Percentiles rank a stretch among this genome's conserved stretches.
These are phyloP conservation scores for Dorcus parallelipipedus DNA, from an alignment of 2,888 invertebrate genomes.

Conservation along the genomic window DNA sequence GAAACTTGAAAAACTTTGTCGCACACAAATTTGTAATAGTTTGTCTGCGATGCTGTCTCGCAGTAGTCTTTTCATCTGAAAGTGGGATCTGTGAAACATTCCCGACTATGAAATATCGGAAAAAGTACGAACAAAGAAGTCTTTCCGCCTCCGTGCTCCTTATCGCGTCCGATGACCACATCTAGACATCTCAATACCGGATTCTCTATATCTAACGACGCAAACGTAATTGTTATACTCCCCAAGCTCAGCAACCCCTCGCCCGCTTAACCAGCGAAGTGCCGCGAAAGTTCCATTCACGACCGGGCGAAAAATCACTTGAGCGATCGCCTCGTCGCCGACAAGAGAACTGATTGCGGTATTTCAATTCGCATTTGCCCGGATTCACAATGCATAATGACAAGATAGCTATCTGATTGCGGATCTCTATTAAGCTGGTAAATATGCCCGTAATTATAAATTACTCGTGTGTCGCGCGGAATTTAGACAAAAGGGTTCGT, in stretches of 20 bases:
- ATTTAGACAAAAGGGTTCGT: slow-evolving; percentile 31
- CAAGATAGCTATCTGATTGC: slow-evolving; percentile 45
- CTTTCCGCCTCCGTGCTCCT: slow-evolving; percentile 28
- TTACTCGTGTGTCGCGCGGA: slow-evolving; percentile 28
- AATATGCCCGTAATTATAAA: slow-evolving; percentile 43
- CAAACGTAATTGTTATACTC: slow-evolving; percentile 49
- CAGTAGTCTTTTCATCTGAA: no score
- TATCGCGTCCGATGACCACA: slow-evolving; percentile 41
- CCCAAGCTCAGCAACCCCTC: slow-evolving; percentile 32
- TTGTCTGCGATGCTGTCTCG: no score
- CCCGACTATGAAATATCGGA: slow-evolving; percentile 14
- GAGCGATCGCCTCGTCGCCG: slow-evolving; percentile 33
- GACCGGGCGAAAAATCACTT: slow-evolving; percentile 36
- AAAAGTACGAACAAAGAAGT: slow-evolving; percentile 15
- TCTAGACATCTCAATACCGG: slow-evolving; percentile 41
- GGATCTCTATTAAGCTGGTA: slow-evolving; percentile 30
- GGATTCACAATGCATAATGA: slow-evolving; percentile 46
- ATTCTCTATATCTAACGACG: slow-evolving; percentile 49
- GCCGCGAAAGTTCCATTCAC: slow-evolving; percentile 28
- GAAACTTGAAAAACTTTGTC: no score
- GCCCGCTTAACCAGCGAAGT: slow-evolving; percentile 27
- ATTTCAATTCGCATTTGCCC: slow-evolving; percentile 43
- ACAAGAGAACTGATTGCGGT: slow-evolving; percentile 47
- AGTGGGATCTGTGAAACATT: background rate
- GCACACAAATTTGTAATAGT: no score